These are phyloP conservation scores for Hypsopygia costalis DNA, from an alignment of 2,888 invertebrate species.

Conservation along the genomic window DNA sequence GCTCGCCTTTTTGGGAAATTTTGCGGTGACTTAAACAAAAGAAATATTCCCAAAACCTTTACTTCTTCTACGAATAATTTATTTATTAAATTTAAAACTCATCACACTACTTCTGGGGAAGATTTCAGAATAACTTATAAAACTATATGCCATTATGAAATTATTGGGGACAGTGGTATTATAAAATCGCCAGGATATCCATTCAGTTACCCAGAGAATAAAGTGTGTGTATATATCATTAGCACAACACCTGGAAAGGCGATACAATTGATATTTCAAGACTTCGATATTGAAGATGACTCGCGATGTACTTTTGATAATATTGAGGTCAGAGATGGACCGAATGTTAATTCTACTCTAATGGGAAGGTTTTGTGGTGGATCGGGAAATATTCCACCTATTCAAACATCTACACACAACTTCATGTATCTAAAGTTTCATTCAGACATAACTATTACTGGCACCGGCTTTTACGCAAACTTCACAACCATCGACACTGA, in stretches of 20 bases:
- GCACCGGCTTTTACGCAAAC: constrained; percentile 87
- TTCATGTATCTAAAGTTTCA: constrained; percentile 85
- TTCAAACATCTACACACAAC: constrained; percentile 85
- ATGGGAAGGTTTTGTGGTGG: constrained; percentile 86
- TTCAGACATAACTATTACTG: constrained; percentile 78
- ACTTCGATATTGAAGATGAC: constrained; percentile 83
- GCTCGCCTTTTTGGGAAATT: constrained; percentile 85
- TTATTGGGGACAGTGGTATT: constrained; percentile 79
- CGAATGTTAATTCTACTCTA: constrained; percentile 81
- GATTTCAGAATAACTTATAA: constrained; percentile 59
- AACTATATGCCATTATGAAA: constrained; percentile 56
- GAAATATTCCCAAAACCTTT: background rate
- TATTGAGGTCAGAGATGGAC: constrained; percentile 86
- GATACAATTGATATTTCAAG: constrained; percentile 83
- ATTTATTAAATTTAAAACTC: constrained; percentile 75
- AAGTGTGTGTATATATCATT: constrained; percentile 86
- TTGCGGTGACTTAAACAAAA: constrained; percentile 81
- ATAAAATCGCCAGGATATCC: constrained; percentile 90
- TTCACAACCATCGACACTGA: constrained; percentile 84
- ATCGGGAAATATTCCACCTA: constrained; percentile 56
- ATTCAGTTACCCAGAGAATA: constrained; percentile 80
- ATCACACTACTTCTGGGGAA: constrained; percentile 40
- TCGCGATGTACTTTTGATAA: constrained; percentile 45
- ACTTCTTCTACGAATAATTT: constrained; percentile 77
- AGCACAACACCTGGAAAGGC: constrained; percentile 82